A percentile compares a stretch with the other conserved stretches of the same genome.
These are phyloP conservation scores for Channa argus DNA, from an alignment of 2,113 vertebrate species.

Conservation along the genomic window DNA sequence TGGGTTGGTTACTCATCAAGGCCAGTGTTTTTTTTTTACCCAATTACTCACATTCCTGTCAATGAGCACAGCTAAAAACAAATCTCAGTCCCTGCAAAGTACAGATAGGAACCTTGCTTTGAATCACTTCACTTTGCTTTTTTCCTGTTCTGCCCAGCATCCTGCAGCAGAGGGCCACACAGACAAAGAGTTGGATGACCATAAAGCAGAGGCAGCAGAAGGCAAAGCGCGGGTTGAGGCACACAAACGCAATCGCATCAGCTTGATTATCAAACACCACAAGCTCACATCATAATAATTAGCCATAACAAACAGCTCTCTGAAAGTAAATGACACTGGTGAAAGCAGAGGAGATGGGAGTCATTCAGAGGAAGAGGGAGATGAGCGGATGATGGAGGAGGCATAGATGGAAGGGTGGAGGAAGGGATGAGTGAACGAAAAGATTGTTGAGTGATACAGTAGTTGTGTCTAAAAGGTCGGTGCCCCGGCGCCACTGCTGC, in stretches of 20 bases:
- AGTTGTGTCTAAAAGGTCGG: conserved; percentile 82
- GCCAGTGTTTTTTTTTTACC: conserved; percentile 47
- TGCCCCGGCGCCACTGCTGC: conserved; percentile 78
- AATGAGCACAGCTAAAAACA: conserved; percentile 61
- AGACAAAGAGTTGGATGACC: conserved; percentile 49
- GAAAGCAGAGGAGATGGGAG: conserved; percentile 31
- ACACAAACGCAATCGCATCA: conserved; percentile 42
- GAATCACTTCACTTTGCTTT: conserved; percentile 53
- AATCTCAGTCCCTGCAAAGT: conserved; percentile 21
- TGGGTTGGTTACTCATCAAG: conserved; percentile 35
- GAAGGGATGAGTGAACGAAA: conserved; percentile 59
- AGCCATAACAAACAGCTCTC: conserved; percentile 46
- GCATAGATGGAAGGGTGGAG: conserved; percentile 39
- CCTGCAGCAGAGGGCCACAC: neutral
- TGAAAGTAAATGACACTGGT: conserved; percentile 40
- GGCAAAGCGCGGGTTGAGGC: conserved; percentile 6
- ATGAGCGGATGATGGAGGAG: conserved; percentile 26
- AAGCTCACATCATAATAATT: conserved; percentile 36
- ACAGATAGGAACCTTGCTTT: conserved; percentile 63
- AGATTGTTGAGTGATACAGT: conserved; percentile 78
- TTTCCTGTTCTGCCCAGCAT: conserved; percentile 68
- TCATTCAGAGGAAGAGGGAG: conserved; percentile 46
- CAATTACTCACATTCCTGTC: conserved; percentile 40
- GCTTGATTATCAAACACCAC: conserved; percentile 37
- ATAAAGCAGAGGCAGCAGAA: conserved; percentile 13